phyloP scores from a whole-genome alignment of 1,140 invertebrate species.

The Homalodisca vitripennis region DNA sequence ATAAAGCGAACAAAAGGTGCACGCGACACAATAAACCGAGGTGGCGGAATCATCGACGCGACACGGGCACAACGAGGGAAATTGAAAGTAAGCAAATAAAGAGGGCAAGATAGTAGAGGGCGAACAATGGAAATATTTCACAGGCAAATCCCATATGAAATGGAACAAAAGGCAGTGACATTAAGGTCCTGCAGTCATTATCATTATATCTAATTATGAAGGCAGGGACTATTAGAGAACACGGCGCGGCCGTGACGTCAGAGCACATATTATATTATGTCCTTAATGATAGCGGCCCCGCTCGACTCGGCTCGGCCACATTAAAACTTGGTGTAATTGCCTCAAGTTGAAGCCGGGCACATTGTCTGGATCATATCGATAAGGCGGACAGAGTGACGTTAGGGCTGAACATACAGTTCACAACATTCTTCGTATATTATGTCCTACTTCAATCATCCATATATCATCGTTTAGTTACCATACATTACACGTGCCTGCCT shows the following conservation, averaged over 20 bases:
- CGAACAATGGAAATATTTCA: constrained; percentile 22
- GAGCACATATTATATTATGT: constrained; percentile 30
- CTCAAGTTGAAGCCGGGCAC: too few relatives aligned
- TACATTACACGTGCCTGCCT: too few relatives aligned
- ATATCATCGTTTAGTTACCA: too few relatives aligned
- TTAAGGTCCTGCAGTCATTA: constrained; percentile 27
- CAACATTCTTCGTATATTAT: too few relatives aligned
- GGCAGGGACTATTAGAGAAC: constrained; percentile 21
- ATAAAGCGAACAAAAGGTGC: too few relatives aligned
- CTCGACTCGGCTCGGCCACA: too few relatives aligned
- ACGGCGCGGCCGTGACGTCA: constrained; percentile 21
- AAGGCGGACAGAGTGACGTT: too few relatives aligned
- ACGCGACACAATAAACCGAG: too few relatives aligned
- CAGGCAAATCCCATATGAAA: constrained; percentile 25
- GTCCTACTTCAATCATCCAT: too few relatives aligned
- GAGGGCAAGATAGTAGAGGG: neutral
- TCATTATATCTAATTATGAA: constrained; percentile 31
- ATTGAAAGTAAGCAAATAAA: neutral
- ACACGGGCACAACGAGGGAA: neutral
- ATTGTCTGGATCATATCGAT: too few relatives aligned
- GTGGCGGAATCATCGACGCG: too few relatives aligned
- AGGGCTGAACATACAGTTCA: too few relatives aligned
- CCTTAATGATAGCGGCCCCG: constrained; percentile 22
- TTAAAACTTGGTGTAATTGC: constrained; percentile 23
- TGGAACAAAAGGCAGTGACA: constrained; percentile 25